Base-by-base conservation (phyloP, 2,888 invertebrate species). In the Poecilobothrus nobilitatus region DNA sequence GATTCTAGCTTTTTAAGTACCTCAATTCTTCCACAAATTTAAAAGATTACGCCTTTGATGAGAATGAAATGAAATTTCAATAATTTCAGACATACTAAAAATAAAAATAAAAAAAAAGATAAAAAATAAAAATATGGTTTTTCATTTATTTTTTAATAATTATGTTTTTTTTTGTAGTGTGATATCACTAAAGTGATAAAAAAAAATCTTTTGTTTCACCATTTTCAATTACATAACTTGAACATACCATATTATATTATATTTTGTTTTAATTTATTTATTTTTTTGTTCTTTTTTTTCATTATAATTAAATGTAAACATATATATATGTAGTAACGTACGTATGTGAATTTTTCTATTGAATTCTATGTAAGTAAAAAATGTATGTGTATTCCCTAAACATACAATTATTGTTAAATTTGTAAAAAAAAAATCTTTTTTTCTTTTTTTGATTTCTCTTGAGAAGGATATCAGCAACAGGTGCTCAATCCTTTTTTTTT, bases 401-500 rank as follows among this genome's bases (percentile, higher is more conserved):
- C 53, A 18, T 18, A 53, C 53, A 53, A 53, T 18, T 53, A 53
- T 53, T 53, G 53, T 53, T 53, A 53, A 53, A 53, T 53, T 37
- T 53, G 53, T 18, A 53, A 53, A 53, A 53, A 53, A 41, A 41
- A 41, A 41, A 41, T 2, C 2, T 27, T 4, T 4, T 27, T 4
- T 4, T 27, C 2, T 4, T 4, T 27, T 27, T 37, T n/a, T 53
- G 53, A 53, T 53, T 53, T 53, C 53, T 53, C 53, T 53, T 53
- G 53, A 53, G 53, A 53, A 53, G 53, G 53, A 53, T 53, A 53
- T 53, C 53, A 53, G 53, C 53, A 53, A 53, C 53, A 53, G 53
- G 53, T 53, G 53, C n/a, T 53, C 12, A 53, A 53, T 18, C 18
- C 53, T 18, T 53, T 53, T 53, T 18, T 18, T 18, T 44, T 44